Percentiles rank a stretch among this genome's conserved stretches.
Conservation (phyloP, 2,797 vertebrate genomes). For the Molothrus aeneus region DNA sequence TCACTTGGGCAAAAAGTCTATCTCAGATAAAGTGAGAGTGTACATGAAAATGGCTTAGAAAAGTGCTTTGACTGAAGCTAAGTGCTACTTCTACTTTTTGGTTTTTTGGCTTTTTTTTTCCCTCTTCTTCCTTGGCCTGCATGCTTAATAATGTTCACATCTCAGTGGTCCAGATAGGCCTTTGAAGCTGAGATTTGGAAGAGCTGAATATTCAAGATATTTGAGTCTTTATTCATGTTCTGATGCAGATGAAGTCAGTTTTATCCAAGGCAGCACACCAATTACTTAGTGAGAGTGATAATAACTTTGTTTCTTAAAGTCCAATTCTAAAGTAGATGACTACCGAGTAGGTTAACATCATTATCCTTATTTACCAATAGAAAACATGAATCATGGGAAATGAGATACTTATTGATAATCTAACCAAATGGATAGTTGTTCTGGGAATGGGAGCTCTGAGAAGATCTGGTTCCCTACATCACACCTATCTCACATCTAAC, state of each 20-base stretch:
- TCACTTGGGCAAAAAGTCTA: not conserved
- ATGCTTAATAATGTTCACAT: not conserved
- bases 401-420: not conserved
- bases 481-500: accelerated
- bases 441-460: not conserved
- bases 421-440: not conserved
- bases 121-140: not conserved
- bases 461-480: not conserved
- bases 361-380: not conserved
- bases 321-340: not conserved
- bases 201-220: not conserved
- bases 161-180: not conserved
- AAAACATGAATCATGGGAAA: not conserved
- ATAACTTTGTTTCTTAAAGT: not conserved
- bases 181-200: conserved; percentile 27
- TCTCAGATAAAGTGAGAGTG: not conserved
- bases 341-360: not conserved
- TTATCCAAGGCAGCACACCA: not conserved
- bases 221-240: conserved; percentile 1
- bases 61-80: not conserved
- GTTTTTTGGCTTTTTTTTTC: not conserved
- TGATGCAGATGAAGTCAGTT: conserved; percentile 1
- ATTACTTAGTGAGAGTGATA: not conserved
- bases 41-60: conserved; percentile 1
- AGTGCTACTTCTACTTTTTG: not conserved